Evolutionary conservation across 2,113 vertebrate genomes (phyloP).

Genomic region (Sceloporus tristichus): DNA sequence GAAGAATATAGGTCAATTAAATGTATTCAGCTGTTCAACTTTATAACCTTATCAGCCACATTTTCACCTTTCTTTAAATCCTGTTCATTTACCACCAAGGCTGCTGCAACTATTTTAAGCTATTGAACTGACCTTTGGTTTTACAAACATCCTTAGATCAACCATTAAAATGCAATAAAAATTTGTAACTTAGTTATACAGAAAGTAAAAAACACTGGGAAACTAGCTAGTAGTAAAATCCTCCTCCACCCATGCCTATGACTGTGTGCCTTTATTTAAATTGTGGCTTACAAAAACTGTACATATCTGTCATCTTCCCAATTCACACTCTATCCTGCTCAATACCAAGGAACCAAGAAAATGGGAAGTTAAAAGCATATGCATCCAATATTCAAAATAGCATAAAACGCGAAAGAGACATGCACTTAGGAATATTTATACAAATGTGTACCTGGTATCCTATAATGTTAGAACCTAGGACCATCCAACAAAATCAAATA

Average conservation of each 20-base stretch:
- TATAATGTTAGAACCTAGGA: not conserved
- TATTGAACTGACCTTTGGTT: slow-evolving; percentile 77
- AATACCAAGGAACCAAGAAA: not conserved
- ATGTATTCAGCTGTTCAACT: slow-evolving; percentile 49
- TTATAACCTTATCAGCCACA: slow-evolving; percentile 64
- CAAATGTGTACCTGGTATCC: not conserved
- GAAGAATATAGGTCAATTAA: slow-evolving; percentile 52
- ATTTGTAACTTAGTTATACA: slow-evolving; percentile 57
- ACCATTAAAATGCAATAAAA: slow-evolving; percentile 68
- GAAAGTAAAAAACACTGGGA: slow-evolving; percentile 48
- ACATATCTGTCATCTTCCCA: not conserved
- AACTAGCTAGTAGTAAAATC: slow-evolving; percentile 54
- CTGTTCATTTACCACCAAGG: slow-evolving; percentile 48
- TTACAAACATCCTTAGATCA: slow-evolving; percentile 66
- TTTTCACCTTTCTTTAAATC: slow-evolving; percentile 56
- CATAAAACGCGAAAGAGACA: too few species aligned
- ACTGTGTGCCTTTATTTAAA: slow-evolving; percentile 39
- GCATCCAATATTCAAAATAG: not conserved
- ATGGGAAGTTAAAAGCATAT: not conserved
- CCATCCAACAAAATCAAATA: not conserved
- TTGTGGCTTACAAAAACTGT: not conserved
- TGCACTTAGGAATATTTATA: too few species aligned
- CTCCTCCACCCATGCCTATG: slow-evolving; percentile 34
- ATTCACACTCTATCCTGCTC: not conserved
- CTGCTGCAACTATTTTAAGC: slow-evolving; percentile 60